Evolutionary conservation across 2,797 vertebrate species (phyloP).

Genomic region (Sciurus carolinensis): DNA sequence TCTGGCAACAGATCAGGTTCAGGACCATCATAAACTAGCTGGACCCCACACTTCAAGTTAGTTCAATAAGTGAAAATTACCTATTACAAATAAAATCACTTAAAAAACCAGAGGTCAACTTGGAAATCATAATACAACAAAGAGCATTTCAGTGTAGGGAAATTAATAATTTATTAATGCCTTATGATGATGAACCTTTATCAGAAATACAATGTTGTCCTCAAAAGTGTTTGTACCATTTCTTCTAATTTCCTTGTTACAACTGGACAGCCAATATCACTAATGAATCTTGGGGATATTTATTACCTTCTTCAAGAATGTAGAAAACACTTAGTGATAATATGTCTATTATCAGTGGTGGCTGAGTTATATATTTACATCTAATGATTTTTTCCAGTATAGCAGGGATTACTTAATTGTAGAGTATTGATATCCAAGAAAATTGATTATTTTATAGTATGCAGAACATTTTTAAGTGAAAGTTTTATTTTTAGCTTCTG

Average conservation of each 20-base stretch:
- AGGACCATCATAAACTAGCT: not conserved
- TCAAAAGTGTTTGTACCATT: not conserved
- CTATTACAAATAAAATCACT: conserved; percentile 12
- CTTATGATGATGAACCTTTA: not conserved
- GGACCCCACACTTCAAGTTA: not conserved
- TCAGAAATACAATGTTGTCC: not conserved
- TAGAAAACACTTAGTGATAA: conserved; percentile 72
- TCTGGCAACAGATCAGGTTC: not conserved
- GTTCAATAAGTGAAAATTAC: not conserved
- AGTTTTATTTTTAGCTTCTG: conserved; percentile 34
- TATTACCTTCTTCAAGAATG: conserved; percentile 59
- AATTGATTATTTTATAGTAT: conserved; percentile 78
- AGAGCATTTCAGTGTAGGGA: not conserved
- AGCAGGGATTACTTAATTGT: conserved; percentile 74
- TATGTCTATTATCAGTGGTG: conserved; percentile 57
- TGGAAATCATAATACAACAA: not conserved
- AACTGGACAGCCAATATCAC: conserved; percentile 20
- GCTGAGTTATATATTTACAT: conserved; percentile 59
- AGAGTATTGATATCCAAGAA: conserved; percentile 67
- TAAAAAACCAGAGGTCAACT: not conserved
- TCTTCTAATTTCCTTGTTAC: not conserved
- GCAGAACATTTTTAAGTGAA: conserved; percentile 67
- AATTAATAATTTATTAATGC: not conserved
- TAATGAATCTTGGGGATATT: conserved; percentile 24
- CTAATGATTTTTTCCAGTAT: conserved; percentile 59